Evolutionary conservation across 2,888 invertebrate genomes (phyloP).

Genomic region (Epistrophe grossulariae): DNA sequence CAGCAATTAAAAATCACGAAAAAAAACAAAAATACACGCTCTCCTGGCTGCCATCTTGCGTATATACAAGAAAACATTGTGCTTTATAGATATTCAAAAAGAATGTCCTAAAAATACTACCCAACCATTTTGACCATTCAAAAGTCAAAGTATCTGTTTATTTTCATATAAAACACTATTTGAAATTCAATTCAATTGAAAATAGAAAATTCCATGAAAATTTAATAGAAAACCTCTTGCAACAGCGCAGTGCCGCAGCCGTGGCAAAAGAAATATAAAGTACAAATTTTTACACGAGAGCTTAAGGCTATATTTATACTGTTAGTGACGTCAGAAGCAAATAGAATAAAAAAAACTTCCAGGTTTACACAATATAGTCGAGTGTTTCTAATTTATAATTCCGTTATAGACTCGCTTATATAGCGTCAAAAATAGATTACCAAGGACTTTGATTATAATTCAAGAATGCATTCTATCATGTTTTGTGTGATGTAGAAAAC

Average conservation of each 20-base stretch:
- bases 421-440: constrained; percentile 7
- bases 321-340: constrained; percentile 9
- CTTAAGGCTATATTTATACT: neutral
- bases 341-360: neutral
- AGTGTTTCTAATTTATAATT: constrained; percentile 32
- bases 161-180: constrained; percentile 65
- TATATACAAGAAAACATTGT: constrained; percentile 17
- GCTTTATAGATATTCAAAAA: neutral
- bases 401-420: constrained; percentile 9
- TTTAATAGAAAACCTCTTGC: constrained; percentile 32
- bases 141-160: constrained; percentile 66
- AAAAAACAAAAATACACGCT: neutral
- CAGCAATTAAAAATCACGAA: constrained; percentile 54
- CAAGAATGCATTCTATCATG: constrained; percentile 47
- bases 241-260: neutral
- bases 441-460: constrained; percentile 18
- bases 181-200: constrained; percentile 47
- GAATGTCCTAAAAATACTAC: constrained; percentile 60
- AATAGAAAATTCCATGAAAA: constrained; percentile 54
- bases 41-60: neutral
- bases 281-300: neutral
- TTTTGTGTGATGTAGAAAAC: neutral
- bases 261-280: constrained; percentile 5
- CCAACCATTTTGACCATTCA: constrained; percentile 37
- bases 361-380: constrained; percentile 10